These are phyloP conservation scores for Aplidium turbinatum DNA, from an alignment of 23 tunicate genomes.

Conservation along the genomic window DNA sequence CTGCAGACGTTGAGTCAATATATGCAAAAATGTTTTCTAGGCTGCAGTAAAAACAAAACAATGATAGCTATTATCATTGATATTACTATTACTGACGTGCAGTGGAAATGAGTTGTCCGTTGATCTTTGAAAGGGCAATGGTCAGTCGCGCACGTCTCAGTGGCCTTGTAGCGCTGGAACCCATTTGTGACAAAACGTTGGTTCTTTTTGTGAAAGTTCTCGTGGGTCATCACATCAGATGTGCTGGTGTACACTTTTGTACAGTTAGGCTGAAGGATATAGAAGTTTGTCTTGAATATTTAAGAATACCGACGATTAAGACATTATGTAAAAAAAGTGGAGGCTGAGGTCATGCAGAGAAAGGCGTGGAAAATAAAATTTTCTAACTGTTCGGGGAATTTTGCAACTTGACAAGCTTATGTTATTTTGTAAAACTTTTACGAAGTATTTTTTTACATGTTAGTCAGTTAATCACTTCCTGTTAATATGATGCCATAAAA, in stretches of 20 bases:
- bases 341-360: too few relatives aligned
- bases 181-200: constrained; percentile 77
- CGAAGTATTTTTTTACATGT: too few relatives aligned
- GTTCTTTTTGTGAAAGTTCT: constrained; percentile 83
- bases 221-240: constrained; percentile 94
- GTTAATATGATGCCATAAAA: too few relatives aligned
- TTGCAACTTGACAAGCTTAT: too few relatives aligned
- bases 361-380: too few relatives aligned
- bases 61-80: background rate
- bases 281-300: background rate
- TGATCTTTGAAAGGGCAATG: constrained; percentile 52
- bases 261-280: constrained; percentile 61
- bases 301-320: background rate
- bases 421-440: too few relatives aligned
- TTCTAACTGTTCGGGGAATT: too few relatives aligned
- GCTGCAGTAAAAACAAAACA: background rate
- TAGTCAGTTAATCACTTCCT: too few relatives aligned
- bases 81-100: constrained; percentile 69
- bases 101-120: constrained; percentile 82
- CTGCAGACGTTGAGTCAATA: too few relatives aligned
- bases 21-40: too few relatives aligned
- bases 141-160: constrained; percentile 52
- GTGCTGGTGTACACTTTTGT: constrained; percentile 88
- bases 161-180: constrained; percentile 70
- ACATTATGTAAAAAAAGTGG: too few relatives aligned